Evolutionary conservation across 2,888 invertebrate species (phyloP).

Genomic region (Taphrorychus bicolor): DNA sequence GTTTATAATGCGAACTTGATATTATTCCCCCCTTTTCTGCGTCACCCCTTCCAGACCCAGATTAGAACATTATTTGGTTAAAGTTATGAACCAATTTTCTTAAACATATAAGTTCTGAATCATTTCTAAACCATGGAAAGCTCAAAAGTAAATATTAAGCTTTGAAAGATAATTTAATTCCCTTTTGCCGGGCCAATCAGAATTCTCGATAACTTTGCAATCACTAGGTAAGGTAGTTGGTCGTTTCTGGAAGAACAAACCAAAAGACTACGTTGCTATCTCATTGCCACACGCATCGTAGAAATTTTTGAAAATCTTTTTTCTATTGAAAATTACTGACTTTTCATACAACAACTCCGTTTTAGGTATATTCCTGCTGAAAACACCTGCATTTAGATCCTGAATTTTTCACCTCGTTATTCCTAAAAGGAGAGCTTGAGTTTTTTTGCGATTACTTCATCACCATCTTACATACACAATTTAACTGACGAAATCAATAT

Average conservation of each 20-base stretch:
- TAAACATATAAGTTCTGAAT: background rate
- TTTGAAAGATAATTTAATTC: too few species aligned
- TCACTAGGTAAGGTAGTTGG: too few species aligned
- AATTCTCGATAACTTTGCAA: too few species aligned
- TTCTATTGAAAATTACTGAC: too few species aligned
- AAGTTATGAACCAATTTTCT: background rate
- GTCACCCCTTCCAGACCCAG: background rate
- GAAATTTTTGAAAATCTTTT: background rate
- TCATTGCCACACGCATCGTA: background rate
- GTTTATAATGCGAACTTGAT: constrained; percentile 31
- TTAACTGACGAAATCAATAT: constrained; percentile 31
- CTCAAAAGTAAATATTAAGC: too few species aligned
- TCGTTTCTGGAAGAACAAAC: too few species aligned
- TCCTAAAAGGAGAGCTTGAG: constrained; percentile 14
- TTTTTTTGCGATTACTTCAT: constrained; percentile 30
- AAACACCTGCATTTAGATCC: constrained; percentile 3
- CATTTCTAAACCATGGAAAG: too few species aligned
- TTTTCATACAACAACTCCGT: too few species aligned
- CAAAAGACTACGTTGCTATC: too few species aligned
- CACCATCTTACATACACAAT: constrained; percentile 31
- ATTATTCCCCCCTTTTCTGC: constrained; percentile 11
- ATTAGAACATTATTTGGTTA: constrained; percentile 7
- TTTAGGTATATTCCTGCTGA: too few species aligned
- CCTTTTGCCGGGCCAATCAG: too few species aligned
- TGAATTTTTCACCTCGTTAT: constrained; percentile 18